Evolutionary conservation across 2,888 invertebrate genomes (phyloP).

Genomic region (Ganaspis brasiliensis): DNA sequence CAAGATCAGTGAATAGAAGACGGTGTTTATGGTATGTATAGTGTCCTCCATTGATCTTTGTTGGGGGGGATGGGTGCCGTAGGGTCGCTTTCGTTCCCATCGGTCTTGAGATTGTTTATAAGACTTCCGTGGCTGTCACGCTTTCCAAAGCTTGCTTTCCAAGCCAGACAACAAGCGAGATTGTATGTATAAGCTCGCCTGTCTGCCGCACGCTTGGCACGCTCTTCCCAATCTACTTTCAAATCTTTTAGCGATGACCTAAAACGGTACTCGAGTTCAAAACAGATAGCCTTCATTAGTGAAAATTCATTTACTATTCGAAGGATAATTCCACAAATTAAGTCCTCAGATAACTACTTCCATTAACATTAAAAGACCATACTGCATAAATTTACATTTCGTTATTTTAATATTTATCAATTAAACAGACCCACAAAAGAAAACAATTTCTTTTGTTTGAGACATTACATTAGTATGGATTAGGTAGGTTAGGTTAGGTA

Average conservation of each 20-base stretch:
- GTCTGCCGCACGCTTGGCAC: slow-evolving; percentile 71
- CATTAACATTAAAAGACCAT: too few relatives aligned
- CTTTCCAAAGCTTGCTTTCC: slow-evolving; percentile 50
- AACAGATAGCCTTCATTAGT: not conserved
- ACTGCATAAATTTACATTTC: too few relatives aligned
- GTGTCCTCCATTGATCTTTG: slow-evolving; percentile 69
- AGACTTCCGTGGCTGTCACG: slow-evolving; percentile 73
- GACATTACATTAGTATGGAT: too few relatives aligned
- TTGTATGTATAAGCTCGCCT: slow-evolving; percentile 74
- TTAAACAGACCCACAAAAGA: too few relatives aligned
- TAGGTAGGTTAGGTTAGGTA: too few relatives aligned
- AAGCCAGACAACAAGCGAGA: slow-evolving; percentile 73
- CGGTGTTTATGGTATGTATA: slow-evolving; percentile 66
- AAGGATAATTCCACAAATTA: too few relatives aligned
- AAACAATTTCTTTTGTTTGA: too few relatives aligned
- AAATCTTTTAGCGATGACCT: slow-evolving; percentile 65
- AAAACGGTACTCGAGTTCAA: slow-evolving; percentile 34
- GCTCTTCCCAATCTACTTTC: slow-evolving; percentile 71
- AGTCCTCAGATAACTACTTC: too few relatives aligned
- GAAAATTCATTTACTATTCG: not conserved
- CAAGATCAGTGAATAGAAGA: slow-evolving; percentile 29
- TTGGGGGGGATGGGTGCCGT: slow-evolving; percentile 54
- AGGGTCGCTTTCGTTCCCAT: slow-evolving; percentile 57
- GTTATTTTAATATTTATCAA: too few relatives aligned
- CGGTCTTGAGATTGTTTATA: slow-evolving; percentile 74